A percentile compares a stretch with the other conserved stretches of the same genome.
These are phyloP conservation scores for Heliconius cydno DNA, from an alignment of 2,888 invertebrate genomes.

Conservation along the genomic window DNA sequence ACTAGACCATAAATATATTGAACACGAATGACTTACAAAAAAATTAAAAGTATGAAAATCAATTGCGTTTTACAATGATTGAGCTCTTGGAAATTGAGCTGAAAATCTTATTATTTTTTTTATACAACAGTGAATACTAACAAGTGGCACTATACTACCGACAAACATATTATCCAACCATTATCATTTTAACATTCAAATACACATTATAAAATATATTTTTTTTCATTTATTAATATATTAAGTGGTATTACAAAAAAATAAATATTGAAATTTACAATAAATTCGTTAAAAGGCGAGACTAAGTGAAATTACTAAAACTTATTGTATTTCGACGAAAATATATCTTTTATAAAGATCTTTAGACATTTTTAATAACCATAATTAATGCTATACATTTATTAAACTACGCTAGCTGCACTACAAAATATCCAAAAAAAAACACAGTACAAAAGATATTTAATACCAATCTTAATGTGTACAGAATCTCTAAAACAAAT, in stretches of 20 bases:
- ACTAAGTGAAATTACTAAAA: slow-evolving; percentile 1
- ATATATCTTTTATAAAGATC: slow-evolving; percentile 17
- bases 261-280: slow-evolving; percentile 23
- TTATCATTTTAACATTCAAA: slow-evolving; percentile 5
- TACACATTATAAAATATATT: slow-evolving; percentile 7
- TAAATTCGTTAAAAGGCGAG: slow-evolving; percentile 17
- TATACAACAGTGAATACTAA: slow-evolving; percentile 9
- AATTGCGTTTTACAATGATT: background rate
- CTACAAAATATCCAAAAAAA: background rate
- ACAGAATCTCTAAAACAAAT: no score
- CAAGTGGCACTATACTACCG: slow-evolving; percentile 12
- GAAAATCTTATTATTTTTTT: background rate
- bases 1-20: background rate
- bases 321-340: slow-evolving; percentile 2
- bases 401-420: background rate
- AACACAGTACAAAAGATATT: no score
- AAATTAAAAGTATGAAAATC: background rate
- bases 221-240: background rate
- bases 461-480: no score
- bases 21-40: background rate
- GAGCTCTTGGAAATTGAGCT: slow-evolving; percentile 3
- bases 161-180: background rate
- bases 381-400: slow-evolving; percentile 3
- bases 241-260: slow-evolving; percentile 3
- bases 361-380: background rate